Conservation (phyloP, 2,113 vertebrate species). For the Macaca mulatta region DNA sequence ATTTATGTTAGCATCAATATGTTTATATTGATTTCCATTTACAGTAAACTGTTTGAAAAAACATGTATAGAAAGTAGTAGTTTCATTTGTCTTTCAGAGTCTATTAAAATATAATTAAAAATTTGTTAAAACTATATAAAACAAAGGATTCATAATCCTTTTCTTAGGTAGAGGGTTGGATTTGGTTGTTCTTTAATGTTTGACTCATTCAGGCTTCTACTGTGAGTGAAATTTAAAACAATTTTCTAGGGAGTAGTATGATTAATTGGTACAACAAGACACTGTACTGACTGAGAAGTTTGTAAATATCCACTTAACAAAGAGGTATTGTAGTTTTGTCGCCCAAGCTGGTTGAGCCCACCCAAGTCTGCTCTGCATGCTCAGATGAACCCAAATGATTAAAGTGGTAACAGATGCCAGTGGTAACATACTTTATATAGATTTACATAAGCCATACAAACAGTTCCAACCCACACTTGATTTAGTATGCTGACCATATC, state of each 20-base stretch:
- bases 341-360: conserved; percentile 59
- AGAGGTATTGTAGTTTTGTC: conserved; percentile 66
- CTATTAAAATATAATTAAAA: background rate
- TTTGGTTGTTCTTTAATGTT: conserved; percentile 39
- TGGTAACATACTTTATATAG: conserved; percentile 65
- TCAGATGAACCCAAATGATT: conserved; percentile 68
- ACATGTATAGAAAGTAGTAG: background rate
- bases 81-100: background rate
- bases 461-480: conserved; percentile 32
- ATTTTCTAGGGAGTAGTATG: background rate
- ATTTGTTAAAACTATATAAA: background rate
- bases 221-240: conserved; percentile 53
- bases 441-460: conserved; percentile 60
- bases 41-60: background rate
- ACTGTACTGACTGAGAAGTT: conserved; percentile 46
- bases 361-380: conserved; percentile 77
- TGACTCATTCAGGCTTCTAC: conserved; percentile 47
- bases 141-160: background rate
- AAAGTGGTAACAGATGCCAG: conserved; percentile 66
- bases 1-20: background rate
- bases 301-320: conserved; percentile 74
- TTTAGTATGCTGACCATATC: conserved; percentile 50
- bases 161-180: background rate
- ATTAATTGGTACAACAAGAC: conserved; percentile 51
- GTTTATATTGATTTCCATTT: conserved; percentile 7